Evolutionary conservation across 2,888 invertebrate species (phyloP), one percentile per base, ranked within the genome.

Genomic region (Catocala nupta): DNA sequence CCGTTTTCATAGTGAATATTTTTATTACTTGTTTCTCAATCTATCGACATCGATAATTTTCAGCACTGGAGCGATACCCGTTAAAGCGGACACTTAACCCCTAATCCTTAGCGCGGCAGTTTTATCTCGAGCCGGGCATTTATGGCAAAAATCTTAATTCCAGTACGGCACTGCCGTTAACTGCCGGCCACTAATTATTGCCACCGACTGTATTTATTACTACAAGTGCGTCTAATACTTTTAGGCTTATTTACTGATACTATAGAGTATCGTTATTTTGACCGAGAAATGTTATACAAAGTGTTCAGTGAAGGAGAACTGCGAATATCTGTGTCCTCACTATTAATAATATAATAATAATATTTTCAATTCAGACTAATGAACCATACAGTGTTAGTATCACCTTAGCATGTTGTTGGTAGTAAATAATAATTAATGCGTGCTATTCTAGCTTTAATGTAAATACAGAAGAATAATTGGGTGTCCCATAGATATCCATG

Each of bases 81-180:
- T 93, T 91, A 92, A 89, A 86, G 89, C 92, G 90, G 89, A 90
- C 92, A 93, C 94, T 93, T 94, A 94, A 93, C 94, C 94, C 92
- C 93, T 92, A 94, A 94, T 93, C 92, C 93, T 88, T 80, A 81
- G 81, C 79, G 81, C 82, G 87, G 91, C 90, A 92, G 89, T 92
- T 92, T 89, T 88, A 89, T 90, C 87, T 87, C 81, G 66, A 75
- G 75, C 64, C 84, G 86, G 80, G 90, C 92, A 89, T 93, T 94
- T 93, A 94, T 91, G 88, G 93, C 91, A 92, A 93, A 94, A 93
- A 93, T 93, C 93, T 93, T 94, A 93, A 93, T 93, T 91, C 90
- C 86, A 80, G 79, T 59, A 74, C 81, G 81, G 81, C 83, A 81
- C 91, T 92, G 93, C 84, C 90, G 90, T 92, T 93, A 93, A 93